Base-by-base conservation (phyloP, 2,888 invertebrate species). In the Corbicula japonica region DNA sequence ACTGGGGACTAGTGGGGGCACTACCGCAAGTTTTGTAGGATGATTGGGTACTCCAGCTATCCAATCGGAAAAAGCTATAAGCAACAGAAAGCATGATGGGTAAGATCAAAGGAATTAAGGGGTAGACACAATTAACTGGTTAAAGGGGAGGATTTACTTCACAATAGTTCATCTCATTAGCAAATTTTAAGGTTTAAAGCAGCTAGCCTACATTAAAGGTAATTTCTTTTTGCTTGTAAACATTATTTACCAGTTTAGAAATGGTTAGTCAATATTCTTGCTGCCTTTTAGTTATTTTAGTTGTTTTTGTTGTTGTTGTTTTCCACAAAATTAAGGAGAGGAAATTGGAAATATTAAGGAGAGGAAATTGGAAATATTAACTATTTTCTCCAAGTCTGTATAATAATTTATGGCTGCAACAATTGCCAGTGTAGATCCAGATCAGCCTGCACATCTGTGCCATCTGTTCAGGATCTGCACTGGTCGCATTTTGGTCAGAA, bases 1-100 rank as follows among this genome's bases (percentile, higher is more conserved):
- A 95, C 76, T 95, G 94, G n/a, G 95, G 95, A 44, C 95, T 95
- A 52, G 94, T 94, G 8, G 95, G 94, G 56, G 92, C 90, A 79
- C 92, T 92, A 80, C 80, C 83, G 76, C 88, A 90, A 35, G 90
- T 91, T 81, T 89, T 89, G 81, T 89, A 91, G 2, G 91, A 92
- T 3, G 92, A 90, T 52, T 89, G 90, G 21, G 87, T 91, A 72
- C 90, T 88, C 82, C 88, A 88, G 74, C 90, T 89, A 78, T 88
- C 89, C 60, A 86, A 60, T 73, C 89, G 79, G 63, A 78, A 81
- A 62, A 85, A 74, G 41, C 87, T 87, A 80, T 62, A 86, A 86
- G 56, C 70, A 78, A 58, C 58, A 38, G n/a, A 65, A 73, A 60
- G 65, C 46, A 69, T 62, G 69, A n/a, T 61, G 69, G 76, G 76